Evolutionary conservation across 2,888 invertebrate species (phyloP).

Genomic region (Nesidiocoris tenuis): DNA sequence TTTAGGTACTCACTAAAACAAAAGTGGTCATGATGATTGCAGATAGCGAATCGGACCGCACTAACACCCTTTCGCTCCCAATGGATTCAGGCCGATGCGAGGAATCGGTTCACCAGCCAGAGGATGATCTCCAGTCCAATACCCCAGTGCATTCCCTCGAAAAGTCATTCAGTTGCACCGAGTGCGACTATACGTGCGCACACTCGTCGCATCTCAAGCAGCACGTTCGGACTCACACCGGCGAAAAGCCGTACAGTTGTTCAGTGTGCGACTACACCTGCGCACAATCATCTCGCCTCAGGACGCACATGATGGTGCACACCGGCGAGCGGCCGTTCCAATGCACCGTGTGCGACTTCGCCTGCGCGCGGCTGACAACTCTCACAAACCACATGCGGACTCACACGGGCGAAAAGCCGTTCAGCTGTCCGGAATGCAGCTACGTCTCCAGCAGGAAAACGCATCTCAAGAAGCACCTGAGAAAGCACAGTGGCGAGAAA

Average conservation of each 20-base stretch:
- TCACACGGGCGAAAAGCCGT: too few species aligned
- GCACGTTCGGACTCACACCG: slow-evolving; percentile 3
- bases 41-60: too few species aligned
- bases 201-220: neutral
- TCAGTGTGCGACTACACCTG: neutral
- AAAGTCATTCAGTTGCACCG: too few species aligned
- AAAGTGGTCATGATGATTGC: too few species aligned
- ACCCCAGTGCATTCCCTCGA: neutral
- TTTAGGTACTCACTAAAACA: too few species aligned
- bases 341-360: neutral
- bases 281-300: neutral
- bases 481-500: slow-evolving; percentile 14
- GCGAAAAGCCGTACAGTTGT: too few species aligned
- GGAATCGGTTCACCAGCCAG: too few species aligned
- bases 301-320: neutral
- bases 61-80: too few species aligned
- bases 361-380: neutral
- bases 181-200: neutral
- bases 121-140: neutral
- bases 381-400: slow-evolving; percentile 16
- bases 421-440: slow-evolving; percentile 1
- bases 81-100: too few species aligned
- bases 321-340: neutral
- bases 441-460: neutral
- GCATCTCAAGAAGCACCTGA: neutral